Evolutionary conservation across 2,113 vertebrate genomes (phyloP), one percentile per base, ranked within the genome.

Genomic region (Trachemys scripta): DNA sequence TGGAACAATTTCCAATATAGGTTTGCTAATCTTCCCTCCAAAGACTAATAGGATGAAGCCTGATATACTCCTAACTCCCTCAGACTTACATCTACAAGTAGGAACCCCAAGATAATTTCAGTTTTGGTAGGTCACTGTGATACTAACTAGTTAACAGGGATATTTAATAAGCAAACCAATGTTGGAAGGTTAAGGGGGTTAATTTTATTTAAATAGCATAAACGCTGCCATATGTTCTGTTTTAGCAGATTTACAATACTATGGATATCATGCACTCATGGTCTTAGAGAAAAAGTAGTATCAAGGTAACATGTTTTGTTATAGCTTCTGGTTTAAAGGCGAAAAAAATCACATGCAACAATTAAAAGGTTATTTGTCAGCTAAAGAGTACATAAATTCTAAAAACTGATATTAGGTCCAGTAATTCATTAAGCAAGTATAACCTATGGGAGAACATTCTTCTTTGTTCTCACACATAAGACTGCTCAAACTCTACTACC

Each of bases 161-260:
- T 10, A 1, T 2, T 1, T 4, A 4, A 54, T 0, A 47, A 69
- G 51, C 7, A 22, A 80, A 20, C 14, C 12, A 13, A 49, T 14
- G 13, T 25, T 88, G 56, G 56, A 90, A 93, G 84, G 22, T 54
- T 6, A 45, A 7, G 6, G 31, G 20, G 9, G 38, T 51, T 56
- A 53, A 47, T 13, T 88, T 90, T 82, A 81, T 45, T 82, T 72
- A 72, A 72, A 22, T 38, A 72, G n/a, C n/a, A 72, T 72, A 78
- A 27, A 78, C 29, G 25, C 42, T 47, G 75, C 25, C 22, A 12
- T 47, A 27, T 45, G 38, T 78, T 78, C 75, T 47, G 24, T 78
- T 22, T 45, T 27, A 27, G 4, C 25, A 47, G 24, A 27, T 47
- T 27, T 47, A 45, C 42, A 78, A 47, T 78, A 47, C 12, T 78